Evolutionary conservation across 2,113 vertebrate species (phyloP).

Genomic region (Coracopsis vasa): DNA sequence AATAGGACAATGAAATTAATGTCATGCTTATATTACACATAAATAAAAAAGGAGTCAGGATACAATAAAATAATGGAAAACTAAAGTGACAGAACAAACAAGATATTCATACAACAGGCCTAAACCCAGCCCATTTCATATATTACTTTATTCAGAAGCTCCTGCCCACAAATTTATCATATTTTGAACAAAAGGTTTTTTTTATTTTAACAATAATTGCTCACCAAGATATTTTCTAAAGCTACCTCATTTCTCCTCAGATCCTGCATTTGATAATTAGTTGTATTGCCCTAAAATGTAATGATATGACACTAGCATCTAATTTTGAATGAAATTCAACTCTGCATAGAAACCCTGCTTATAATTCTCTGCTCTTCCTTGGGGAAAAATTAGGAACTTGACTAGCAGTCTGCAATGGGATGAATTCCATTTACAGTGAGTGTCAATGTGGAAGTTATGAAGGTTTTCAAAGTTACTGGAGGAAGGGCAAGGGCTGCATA

Average conservation of each 20-base stretch:
- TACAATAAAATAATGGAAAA: conserved; percentile 29
- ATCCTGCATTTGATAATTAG: neutral
- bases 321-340: neutral
- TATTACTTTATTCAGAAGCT: neutral
- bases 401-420: neutral
- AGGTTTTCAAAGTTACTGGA: neutral
- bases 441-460: neutral
- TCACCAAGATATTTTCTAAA: neutral
- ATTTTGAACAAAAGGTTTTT: neutral
- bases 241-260: neutral
- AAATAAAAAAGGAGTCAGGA: conserved; percentile 15
- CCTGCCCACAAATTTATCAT: neutral
- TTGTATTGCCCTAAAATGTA: neutral
- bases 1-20: conserved; percentile 55
- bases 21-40: conserved; percentile 25
- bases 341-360: neutral
- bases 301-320: neutral
- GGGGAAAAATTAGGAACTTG: conserved; percentile 21
- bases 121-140: neutral
- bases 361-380: neutral
- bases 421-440: neutral
- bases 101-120: neutral
- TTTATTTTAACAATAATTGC: neutral
- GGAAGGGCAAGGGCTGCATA: neutral
- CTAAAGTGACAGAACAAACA: conserved; percentile 27